Evolutionary conservation across 2,113 vertebrate genomes (phyloP).

Genomic region (Alosa alosa): DNA sequence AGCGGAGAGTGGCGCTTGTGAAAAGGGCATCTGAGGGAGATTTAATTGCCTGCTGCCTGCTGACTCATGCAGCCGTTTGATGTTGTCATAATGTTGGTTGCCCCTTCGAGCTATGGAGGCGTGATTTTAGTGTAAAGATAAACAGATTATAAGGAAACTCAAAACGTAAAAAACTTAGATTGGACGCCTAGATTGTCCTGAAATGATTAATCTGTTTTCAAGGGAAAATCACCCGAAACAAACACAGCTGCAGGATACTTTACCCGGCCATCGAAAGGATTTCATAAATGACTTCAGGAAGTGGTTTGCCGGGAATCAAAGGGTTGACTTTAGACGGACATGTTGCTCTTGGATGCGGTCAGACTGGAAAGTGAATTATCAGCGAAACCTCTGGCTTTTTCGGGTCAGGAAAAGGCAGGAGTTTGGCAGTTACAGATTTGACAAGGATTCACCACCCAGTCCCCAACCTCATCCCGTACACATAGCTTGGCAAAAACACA

Average conservation of each 20-base stretch:
- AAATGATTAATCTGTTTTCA: not conserved
- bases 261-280: not conserved
- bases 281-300: slow-evolving; percentile 7
- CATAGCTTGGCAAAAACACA: not conserved
- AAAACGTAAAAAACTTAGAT: not conserved
- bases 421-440: slow-evolving; percentile 12
- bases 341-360: not conserved
- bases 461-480: not conserved
- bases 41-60: not conserved
- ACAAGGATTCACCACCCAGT: not conserved
- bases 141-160: not conserved
- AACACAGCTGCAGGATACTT: slow-evolving; percentile 5
- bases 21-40: not conserved
- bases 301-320: slow-evolving; percentile 9
- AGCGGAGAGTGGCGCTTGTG: not conserved
- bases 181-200: not conserved
- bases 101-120: not conserved
- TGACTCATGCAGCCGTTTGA: not conserved
- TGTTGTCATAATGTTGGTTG: not conserved
- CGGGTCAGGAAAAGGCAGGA: not conserved
- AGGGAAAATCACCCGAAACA: slow-evolving; percentile 6
- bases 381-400: not conserved
- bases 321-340: not conserved
- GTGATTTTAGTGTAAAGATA: not conserved
- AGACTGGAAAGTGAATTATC: slow-evolving; percentile 8